Evolutionary conservation across 2,113 vertebrate genomes (phyloP).

Genomic region (Lutjanus erythropterus): DNA sequence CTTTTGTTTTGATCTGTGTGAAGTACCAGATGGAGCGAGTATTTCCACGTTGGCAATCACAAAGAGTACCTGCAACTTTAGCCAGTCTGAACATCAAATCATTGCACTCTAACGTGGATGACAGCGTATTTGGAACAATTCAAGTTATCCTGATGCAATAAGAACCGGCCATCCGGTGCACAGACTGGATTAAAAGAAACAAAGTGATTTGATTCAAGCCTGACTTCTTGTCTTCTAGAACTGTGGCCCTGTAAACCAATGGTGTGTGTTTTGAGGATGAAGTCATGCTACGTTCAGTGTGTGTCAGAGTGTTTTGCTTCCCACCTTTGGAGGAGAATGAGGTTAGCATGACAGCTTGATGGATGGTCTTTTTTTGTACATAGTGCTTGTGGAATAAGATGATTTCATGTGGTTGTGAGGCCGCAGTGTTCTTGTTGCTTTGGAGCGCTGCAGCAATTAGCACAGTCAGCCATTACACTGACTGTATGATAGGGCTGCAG

Average conservation of each 20-base stretch:
- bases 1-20: conserved; percentile 1
- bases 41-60: conserved; percentile 23
- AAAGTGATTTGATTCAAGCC: neutral
- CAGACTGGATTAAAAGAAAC: conserved; percentile 15
- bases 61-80: neutral
- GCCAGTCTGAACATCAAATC: conserved; percentile 22
- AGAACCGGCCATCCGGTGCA: neutral
- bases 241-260: conserved; percentile 14
- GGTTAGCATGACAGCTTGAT: conserved; percentile 68
- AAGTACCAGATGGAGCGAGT: conserved; percentile 24
- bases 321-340: conserved; percentile 64
- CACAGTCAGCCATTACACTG: conserved; percentile 65
- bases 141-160: conserved; percentile 10
- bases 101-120: neutral
- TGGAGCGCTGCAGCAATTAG: conserved; percentile 68
- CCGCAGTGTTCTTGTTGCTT: conserved; percentile 50
- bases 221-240: conserved; percentile 6
- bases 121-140: conserved; percentile 28
- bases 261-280: conserved; percentile 38
- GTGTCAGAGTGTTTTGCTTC: conserved; percentile 38
- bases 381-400: conserved; percentile 50
- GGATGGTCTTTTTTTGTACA: conserved; percentile 53
- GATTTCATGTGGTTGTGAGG: conserved; percentile 71
- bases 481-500: conserved; percentile 62
- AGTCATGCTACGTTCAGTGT: conserved; percentile 32